Evolutionary conservation across 2,797 vertebrate species (phyloP).

Genomic region (Psittacula echo): DNA sequence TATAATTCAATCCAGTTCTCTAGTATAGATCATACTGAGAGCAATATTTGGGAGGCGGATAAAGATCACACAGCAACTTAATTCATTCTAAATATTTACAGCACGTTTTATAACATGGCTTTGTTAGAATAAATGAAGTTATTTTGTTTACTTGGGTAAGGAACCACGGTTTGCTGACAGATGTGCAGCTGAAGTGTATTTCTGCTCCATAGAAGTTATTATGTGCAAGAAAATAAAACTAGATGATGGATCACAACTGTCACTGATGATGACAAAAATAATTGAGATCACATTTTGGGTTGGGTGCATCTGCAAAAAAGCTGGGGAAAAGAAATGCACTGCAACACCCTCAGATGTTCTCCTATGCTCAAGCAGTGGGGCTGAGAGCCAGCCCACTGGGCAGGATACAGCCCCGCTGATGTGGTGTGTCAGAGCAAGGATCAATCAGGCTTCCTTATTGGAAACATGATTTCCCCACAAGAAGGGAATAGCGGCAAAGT

Average conservation of each 20-base stretch:
- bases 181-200: conserved; percentile 31
- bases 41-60: background rate
- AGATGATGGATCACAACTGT: conserved; percentile 21
- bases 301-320: conserved; percentile 20
- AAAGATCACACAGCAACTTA: background rate
- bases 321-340: background rate
- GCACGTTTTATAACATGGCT: background rate
- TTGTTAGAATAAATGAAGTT: background rate
- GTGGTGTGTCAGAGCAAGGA: background rate
- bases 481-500: background rate
- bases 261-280: background rate
- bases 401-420: background rate
- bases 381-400: background rate
- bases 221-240: background rate
- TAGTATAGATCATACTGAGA: background rate
- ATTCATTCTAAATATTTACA: background rate
- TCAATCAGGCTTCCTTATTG: background rate
- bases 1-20: background rate
- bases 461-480: background rate
- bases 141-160: background rate
- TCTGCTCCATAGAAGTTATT: background rate
- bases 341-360: background rate
- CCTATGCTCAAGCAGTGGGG: background rate
- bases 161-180: background rate
- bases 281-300: conserved; percentile 7